These are phyloP conservation scores for Hippocampus kuda DNA, from an alignment of 2,797 vertebrate species.

Conservation along the genomic window DNA sequence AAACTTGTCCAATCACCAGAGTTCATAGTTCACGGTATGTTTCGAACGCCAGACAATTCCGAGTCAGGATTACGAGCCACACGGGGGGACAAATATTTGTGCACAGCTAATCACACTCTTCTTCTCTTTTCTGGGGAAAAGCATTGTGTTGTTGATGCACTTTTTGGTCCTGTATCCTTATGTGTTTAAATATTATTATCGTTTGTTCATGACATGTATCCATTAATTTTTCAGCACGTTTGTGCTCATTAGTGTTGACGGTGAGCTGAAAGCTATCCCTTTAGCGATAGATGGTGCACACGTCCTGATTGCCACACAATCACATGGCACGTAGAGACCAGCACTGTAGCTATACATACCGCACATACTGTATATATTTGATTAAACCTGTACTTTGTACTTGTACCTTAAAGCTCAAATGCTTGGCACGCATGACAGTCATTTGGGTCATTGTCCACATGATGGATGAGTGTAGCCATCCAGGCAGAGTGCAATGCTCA, in stretches of 20 bases:
- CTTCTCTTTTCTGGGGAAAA: too few relatives aligned
- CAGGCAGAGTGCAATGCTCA: slow-evolving; percentile 3
- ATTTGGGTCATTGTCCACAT: slow-evolving; percentile 42
- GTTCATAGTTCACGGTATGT: too few relatives aligned
- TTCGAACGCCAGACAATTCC: too few relatives aligned
- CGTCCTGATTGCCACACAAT: background rate
- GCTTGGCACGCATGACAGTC: slow-evolving; percentile 27
- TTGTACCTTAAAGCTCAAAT: background rate
- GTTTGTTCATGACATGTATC: background rate
- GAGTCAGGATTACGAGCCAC: too few relatives aligned
- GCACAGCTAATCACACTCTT: too few relatives aligned
- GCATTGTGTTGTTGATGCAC: too few relatives aligned
- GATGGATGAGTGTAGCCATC: slow-evolving; percentile 28
- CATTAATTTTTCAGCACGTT: background rate
- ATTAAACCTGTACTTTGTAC: background rate
- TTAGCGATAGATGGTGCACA: too few relatives aligned
- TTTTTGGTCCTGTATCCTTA: too few relatives aligned
- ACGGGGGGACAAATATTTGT: too few relatives aligned
- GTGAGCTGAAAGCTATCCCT: background rate
- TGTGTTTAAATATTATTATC: too few relatives aligned
- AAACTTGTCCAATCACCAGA: too few relatives aligned
- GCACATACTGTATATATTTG: background rate
- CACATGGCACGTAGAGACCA: background rate
- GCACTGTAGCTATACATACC: background rate
- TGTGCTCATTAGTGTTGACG: background rate